Percentiles rank a stretch among this genome's conserved stretches.
These are phyloP conservation scores for Lydus trimaculatus DNA, from an alignment of 2,888 invertebrate genomes.

Conservation along the genomic window DNA sequence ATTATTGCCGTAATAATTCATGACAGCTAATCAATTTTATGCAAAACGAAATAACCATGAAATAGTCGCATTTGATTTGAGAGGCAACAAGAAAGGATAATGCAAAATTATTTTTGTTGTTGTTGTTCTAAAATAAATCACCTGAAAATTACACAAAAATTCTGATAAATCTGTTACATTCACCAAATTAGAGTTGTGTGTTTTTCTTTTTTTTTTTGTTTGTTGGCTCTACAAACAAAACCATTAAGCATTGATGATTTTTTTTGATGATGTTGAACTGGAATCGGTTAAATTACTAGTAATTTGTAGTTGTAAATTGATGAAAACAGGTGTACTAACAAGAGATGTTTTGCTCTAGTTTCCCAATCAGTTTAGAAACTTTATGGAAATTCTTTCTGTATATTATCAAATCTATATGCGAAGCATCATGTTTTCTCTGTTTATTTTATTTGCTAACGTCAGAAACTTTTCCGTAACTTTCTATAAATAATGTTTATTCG, in stretches of 20 bases:
- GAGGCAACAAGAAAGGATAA: background rate
- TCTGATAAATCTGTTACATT: background rate
- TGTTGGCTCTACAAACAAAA: too few relatives aligned
- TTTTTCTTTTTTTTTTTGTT: too few relatives aligned
- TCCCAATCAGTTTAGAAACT: background rate
- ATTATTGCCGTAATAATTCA: constrained; percentile 11
- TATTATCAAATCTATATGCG: background rate
- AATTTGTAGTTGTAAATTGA: background rate
- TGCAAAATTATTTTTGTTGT: background rate
- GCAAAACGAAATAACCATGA: constrained; percentile 11
- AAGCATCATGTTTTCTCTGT: background rate
- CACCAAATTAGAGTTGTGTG: background rate
- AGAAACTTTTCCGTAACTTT: background rate
- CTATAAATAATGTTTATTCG: constrained; percentile 1
- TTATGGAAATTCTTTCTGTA: background rate
- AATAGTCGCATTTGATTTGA: constrained; percentile 13
- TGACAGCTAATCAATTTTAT: constrained; percentile 14
- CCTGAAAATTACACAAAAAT: background rate
- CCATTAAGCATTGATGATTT: too few relatives aligned
- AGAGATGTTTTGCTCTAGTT: background rate
- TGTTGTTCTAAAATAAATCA: background rate
- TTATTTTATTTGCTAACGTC: background rate
- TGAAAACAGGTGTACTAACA: too few relatives aligned
- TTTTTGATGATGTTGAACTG: too few relatives aligned
- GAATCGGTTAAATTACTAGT: too few relatives aligned